Percentiles rank a stretch among this genome's conserved stretches.
These are phyloP conservation scores for Tyrannus savana DNA, from an alignment of 2,113 vertebrate genomes.

Conservation along the genomic window DNA sequence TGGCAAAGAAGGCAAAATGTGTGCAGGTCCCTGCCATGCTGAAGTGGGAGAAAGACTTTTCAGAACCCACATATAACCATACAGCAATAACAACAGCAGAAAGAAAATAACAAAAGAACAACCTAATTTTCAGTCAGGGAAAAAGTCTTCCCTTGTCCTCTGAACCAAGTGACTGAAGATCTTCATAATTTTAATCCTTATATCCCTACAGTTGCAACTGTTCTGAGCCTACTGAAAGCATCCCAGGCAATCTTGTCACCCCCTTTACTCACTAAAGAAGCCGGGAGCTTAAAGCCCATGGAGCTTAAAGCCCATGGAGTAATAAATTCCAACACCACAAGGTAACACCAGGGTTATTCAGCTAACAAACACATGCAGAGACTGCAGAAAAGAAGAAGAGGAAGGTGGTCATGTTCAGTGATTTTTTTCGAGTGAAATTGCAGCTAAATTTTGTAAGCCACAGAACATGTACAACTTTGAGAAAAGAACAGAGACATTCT, in stretches of 20 bases:
- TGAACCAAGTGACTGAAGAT: neutral
- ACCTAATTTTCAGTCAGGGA: accelerated
- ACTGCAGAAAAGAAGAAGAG: neutral
- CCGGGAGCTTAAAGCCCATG: too few relatives aligned
- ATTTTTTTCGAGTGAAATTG: neutral
- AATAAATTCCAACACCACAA: neutral
- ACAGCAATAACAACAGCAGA: neutral
- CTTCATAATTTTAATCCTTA: neutral
- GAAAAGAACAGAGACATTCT: neutral
- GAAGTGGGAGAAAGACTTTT: neutral
- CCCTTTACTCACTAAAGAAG: neutral
- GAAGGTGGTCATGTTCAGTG: neutral
- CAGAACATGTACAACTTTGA: neutral
- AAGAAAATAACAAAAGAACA: neutral
- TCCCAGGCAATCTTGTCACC: neutral
- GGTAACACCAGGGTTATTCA: neutral
- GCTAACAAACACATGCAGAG: neutral
- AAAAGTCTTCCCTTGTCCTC: neutral
- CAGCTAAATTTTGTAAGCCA: neutral
- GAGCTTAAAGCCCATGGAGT: neutral
- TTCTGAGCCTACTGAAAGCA: neutral
- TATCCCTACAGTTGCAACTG: neutral
- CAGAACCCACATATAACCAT: neutral
- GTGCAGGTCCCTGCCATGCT: neutral
- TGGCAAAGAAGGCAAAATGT: neutral